Base-by-base conservation (phyloP, 2,113 vertebrate genomes). In the Motacilla alba region DNA sequence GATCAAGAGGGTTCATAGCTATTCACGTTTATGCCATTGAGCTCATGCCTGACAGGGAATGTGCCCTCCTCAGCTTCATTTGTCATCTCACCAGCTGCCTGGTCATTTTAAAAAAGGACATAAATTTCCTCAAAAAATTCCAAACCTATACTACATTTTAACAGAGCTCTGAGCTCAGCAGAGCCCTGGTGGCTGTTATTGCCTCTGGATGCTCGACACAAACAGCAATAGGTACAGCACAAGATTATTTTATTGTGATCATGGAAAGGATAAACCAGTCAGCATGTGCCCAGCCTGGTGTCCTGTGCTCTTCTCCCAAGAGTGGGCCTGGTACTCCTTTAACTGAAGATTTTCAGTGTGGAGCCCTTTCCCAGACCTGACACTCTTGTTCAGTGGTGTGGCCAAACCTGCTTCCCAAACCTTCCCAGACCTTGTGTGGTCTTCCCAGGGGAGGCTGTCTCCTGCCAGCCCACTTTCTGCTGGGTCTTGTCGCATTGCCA, bases 121-220 rank as follows among this genome's bases (percentile, higher is more conserved):
- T 68, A 68, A 6, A 26, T 80, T 73, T 52, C 23, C 76, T 30
- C 17, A 12, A 39, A 90, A 84, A 59, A 4, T 31, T 62, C 76
- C 53, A 91, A 66, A 56, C 22, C 27, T 44, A 0, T 17, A 67
- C n/a, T 73, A 10, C 15, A 19, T 56, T 87, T 88, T 82, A 87
- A 47, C 27, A 77, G 53, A 66, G 33, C 24, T 68, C 64, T 14
- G 28, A 67, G 78, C 19, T 30, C 41, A 66, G 53, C 67, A 90
- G 86, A 19, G 27, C 7, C 33, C n/a, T 10, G 9, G 11, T 52
- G 21, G 15, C 35, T 73, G 10, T 35, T 52, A 39, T 3, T 64
- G 41, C 22, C 70, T 60, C 49, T 49, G 31, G n/a, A 44, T 9
- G 39, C n/a, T 35, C 0, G 0, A 60, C 24, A 50, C 37, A 52